These are phyloP conservation scores for Actenoides lindsayi DNA, from an alignment of 2,113 vertebrate species.

Conservation along the genomic window DNA sequence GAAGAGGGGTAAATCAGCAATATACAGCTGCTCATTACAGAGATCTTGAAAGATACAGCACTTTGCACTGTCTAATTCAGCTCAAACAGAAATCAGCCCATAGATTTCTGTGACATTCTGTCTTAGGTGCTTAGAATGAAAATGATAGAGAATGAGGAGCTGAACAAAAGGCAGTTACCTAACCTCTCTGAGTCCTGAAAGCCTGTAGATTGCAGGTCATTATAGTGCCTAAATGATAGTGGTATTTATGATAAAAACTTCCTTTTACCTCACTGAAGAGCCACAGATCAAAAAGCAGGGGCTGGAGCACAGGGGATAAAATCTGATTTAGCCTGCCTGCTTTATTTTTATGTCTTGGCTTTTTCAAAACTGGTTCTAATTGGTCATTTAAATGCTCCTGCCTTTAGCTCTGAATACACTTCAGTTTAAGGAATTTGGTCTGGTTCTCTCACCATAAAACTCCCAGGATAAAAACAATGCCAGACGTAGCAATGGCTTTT, in stretches of 20 bases:
- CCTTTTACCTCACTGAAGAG: conserved; percentile 13
- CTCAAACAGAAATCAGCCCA: background rate
- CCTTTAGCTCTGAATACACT: conserved; percentile 7
- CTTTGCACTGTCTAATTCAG: background rate
- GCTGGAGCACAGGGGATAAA: background rate
- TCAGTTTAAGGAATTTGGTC: conserved; percentile 24
- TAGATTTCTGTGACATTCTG: background rate
- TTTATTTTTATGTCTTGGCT: background rate
- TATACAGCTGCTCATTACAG: background rate
- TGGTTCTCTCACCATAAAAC: background rate
- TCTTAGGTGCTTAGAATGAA: background rate
- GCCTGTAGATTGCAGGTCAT: conserved; percentile 23
- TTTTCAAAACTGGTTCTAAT: conserved; percentile 47
- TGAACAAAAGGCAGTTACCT: background rate
- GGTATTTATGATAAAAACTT: background rate
- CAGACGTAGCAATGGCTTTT: background rate
- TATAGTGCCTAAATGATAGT: conserved; percentile 9
- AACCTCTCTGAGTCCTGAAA: background rate
- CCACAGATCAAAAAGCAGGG: background rate
- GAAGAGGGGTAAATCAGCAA: background rate
- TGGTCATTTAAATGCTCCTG: conserved; percentile 34
- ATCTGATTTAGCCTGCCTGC: conserved; percentile 23
- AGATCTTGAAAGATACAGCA: background rate
- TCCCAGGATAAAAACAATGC: background rate
- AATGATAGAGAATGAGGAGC: background rate